These are phyloP conservation scores for Lysandra coridon DNA, from an alignment of 2,888 invertebrate species.

Conservation along the genomic window DNA sequence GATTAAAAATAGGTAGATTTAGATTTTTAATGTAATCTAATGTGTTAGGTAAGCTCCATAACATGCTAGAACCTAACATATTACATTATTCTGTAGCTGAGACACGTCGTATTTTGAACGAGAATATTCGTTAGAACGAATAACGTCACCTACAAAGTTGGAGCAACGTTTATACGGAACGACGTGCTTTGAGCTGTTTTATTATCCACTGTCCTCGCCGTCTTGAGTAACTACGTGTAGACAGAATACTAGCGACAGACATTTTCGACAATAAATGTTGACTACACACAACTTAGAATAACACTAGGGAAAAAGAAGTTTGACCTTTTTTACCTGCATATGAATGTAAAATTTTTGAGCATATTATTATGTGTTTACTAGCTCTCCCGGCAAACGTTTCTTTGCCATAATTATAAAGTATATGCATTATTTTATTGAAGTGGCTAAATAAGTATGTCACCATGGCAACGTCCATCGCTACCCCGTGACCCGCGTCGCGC, in stretches of 20 bases:
- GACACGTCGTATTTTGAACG: conserved; percentile 14
- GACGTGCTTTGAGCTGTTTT: conserved; percentile 1
- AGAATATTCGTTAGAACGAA: conserved; percentile 4
- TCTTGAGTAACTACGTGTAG: conserved; percentile 1
- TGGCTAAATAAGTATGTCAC: no score
- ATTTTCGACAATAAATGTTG: neutral
- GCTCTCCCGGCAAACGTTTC: no score
- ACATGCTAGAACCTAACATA: neutral
- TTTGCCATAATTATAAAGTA: no score
- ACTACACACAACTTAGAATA: neutral
- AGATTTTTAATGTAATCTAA: neutral
- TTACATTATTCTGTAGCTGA: conserved; percentile 9
- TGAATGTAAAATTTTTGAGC: no score
- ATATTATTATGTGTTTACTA: no score
- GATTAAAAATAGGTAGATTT: no score
- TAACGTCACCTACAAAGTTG: conserved; percentile 23
- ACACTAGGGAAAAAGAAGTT: neutral
- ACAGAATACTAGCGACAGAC: neutral
- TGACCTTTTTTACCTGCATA: no score
- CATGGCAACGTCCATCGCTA: no score
- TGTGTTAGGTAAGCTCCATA: neutral
- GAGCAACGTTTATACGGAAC: conserved; percentile 5
- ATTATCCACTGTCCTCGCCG: neutral
- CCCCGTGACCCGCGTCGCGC: no score
- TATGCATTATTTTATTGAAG: no score